Evolutionary conservation across 2,888 invertebrate genomes (phyloP).

Genomic region (Lithophane semibrunnea): DNA sequence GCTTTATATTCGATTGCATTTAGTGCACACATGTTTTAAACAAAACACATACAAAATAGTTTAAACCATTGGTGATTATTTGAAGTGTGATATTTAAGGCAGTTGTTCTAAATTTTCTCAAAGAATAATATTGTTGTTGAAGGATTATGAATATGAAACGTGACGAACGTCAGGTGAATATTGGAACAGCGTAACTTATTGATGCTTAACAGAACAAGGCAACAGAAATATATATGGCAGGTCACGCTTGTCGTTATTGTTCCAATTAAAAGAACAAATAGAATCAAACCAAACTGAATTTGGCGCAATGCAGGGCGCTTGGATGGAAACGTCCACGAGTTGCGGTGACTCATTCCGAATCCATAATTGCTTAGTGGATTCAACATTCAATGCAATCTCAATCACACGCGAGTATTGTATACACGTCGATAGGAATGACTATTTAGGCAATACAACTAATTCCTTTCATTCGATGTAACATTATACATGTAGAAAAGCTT

Average conservation of each 20-base stretch:
- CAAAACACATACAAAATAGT: slow-evolving; percentile 64
- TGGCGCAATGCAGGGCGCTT: slow-evolving; percentile 89
- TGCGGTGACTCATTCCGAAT: slow-evolving; percentile 83
- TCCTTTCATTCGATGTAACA: not conserved
- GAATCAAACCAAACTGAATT: slow-evolving; percentile 82
- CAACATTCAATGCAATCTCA: slow-evolving; percentile 73
- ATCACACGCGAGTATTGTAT: slow-evolving; percentile 45
- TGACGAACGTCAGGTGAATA: slow-evolving; percentile 39
- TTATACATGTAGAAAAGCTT: slow-evolving; percentile 19
- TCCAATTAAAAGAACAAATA: slow-evolving; percentile 84
- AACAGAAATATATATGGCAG: slow-evolving; percentile 63
- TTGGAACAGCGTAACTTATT: slow-evolving; percentile 21
- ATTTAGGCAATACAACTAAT: slow-evolving; percentile 17
- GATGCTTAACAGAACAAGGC: slow-evolving; percentile 41
- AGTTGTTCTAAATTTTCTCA: slow-evolving; percentile 49
- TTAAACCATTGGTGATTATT: slow-evolving; percentile 43
- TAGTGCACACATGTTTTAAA: slow-evolving; percentile 58
- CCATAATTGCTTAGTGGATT: slow-evolving; percentile 80
- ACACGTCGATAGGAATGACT: not conserved
- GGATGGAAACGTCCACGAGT: slow-evolving; percentile 81
- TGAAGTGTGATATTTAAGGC: slow-evolving; percentile 60
- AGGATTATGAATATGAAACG: slow-evolving; percentile 50
- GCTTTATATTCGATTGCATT: slow-evolving; percentile 77
- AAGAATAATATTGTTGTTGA: slow-evolving; percentile 61
- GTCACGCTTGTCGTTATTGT: slow-evolving; percentile 72